phyloP scores from a whole-genome alignment of 1,140 invertebrate genomes.

The Aporrectodea caliginosa region DNA sequence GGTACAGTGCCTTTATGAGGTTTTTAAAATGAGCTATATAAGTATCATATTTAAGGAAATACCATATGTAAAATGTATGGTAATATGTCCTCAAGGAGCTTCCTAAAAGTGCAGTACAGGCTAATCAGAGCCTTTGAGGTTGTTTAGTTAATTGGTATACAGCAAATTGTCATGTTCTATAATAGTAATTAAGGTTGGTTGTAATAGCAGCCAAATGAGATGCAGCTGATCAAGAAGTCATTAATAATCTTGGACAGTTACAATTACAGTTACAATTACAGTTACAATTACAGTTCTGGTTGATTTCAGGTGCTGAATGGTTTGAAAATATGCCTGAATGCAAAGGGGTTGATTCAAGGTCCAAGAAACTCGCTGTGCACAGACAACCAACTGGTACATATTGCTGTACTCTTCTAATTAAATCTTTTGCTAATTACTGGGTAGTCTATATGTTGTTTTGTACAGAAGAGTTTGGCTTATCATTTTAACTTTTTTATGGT shows the following conservation, averaged over 20 bases:
- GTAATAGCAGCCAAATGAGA: not conserved
- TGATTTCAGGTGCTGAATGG: not conserved
- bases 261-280: too few relatives aligned
- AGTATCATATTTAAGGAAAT: slow-evolving; percentile 15
- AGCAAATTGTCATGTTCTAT: too few relatives aligned
- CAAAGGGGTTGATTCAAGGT: not conserved
- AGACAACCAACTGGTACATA: not conserved
- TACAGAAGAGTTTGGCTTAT: too few relatives aligned
- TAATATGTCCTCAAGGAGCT: too few relatives aligned
- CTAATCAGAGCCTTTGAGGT: too few relatives aligned
- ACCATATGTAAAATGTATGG: too few relatives aligned
- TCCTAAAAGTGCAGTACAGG: too few relatives aligned
- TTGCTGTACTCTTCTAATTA: slow-evolving; percentile 17
- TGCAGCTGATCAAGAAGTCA: not conserved
- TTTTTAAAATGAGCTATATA: not conserved
- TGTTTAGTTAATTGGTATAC: too few relatives aligned
- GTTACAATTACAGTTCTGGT: too few relatives aligned
- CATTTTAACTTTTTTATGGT: too few relatives aligned
- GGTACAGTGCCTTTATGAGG: not conserved
- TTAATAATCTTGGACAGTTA: too few relatives aligned
- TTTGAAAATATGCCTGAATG: not conserved
- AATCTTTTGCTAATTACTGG: not conserved
- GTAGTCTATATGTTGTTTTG: not conserved
- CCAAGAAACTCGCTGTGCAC: not conserved
- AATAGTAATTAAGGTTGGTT: not conserved